Percentiles rank a stretch among this genome's conserved stretches.
phyloP scores from a whole-genome alignment of 1,140 invertebrate genomes.

The Diabrotica undecimpunctata region DNA sequence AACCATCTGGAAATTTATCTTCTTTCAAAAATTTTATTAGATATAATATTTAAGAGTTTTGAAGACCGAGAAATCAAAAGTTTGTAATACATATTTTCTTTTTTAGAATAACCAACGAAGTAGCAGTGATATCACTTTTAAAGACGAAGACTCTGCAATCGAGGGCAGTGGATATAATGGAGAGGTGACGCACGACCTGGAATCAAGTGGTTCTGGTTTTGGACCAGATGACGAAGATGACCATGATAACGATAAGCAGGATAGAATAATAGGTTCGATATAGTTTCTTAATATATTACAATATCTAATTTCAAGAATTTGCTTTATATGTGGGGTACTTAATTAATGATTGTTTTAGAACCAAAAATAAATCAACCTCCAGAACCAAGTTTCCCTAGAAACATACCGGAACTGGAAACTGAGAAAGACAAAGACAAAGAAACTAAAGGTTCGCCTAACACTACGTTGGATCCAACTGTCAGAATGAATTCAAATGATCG shows the following conservation, averaged over 20 bases:
- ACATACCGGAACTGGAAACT: constrained; percentile 13
- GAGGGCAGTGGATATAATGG: constrained; percentile 52
- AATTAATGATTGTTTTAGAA: background rate
- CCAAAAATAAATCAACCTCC: constrained; percentile 5
- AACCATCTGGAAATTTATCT: too few species aligned
- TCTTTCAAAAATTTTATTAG: too few species aligned
- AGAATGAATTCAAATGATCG: constrained; percentile 80
- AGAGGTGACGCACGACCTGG: constrained; percentile 56
- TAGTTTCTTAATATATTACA: too few species aligned
- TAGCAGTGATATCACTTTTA: constrained; percentile 25
- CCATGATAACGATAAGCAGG: constrained; percentile 24
- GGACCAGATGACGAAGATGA: constrained; percentile 62
- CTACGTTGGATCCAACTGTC: constrained; percentile 42
- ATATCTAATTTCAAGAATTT: too few species aligned
- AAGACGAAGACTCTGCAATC: constrained; percentile 47
- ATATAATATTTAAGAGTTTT: too few species aligned
- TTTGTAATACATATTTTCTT: background rate
- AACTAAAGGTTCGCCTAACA: constrained; percentile 11
- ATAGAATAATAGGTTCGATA: constrained; percentile 13
- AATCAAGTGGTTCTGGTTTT: constrained; percentile 66
- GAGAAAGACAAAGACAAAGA: constrained; percentile 23
- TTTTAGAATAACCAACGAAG: constrained; percentile 32
- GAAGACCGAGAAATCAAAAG: too few species aligned
- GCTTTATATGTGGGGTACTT: too few species aligned
- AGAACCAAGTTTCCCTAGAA: constrained; percentile 16